These are phyloP conservation scores for Fragum whitleyi DNA, from an alignment of 2,888 invertebrate genomes.

Conservation along the genomic window DNA sequence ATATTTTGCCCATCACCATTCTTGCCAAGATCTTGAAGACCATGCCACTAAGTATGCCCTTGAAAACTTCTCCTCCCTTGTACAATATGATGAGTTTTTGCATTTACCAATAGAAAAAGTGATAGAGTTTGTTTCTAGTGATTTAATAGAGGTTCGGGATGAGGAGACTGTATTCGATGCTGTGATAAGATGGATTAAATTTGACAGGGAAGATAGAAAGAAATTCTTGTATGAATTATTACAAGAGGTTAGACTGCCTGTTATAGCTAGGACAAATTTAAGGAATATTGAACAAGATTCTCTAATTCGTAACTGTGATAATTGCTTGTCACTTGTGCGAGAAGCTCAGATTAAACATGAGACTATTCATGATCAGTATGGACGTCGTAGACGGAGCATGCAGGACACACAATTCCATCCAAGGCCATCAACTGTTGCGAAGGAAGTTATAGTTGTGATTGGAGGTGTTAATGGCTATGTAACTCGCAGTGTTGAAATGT, in stretches of 20 bases:
- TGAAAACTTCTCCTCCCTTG: conserved; percentile 83
- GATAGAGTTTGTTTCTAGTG: conserved; percentile 80
- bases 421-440: conserved; percentile 84
- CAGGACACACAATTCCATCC: conserved; percentile 79
- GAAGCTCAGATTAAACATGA: conserved; percentile 80
- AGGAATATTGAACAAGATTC: conserved; percentile 76
- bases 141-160: conserved; percentile 82
- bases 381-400: conserved; percentile 82
- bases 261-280: conserved; percentile 79
- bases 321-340: conserved; percentile 76
- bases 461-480: conserved; percentile 80
- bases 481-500: conserved; percentile 82
- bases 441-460: conserved; percentile 83
- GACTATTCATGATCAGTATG: conserved; percentile 79
- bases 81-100: conserved; percentile 83
- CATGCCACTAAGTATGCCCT: conserved; percentile 80
- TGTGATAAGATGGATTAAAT: conserved; percentile 82
- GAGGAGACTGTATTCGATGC: conserved; percentile 83
- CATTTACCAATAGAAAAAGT: conserved; percentile 80
- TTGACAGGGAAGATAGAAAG: conserved; percentile 78
- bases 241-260: conserved; percentile 79
- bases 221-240: conserved; percentile 74
- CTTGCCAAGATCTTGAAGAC: conserved; percentile 79
- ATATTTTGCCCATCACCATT: conserved; percentile 83
- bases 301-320: conserved; percentile 75